Percentiles rank a stretch among this genome's conserved stretches.
Conservation (phyloP, 2,113 vertebrate species). For the Passer domesticus region DNA sequence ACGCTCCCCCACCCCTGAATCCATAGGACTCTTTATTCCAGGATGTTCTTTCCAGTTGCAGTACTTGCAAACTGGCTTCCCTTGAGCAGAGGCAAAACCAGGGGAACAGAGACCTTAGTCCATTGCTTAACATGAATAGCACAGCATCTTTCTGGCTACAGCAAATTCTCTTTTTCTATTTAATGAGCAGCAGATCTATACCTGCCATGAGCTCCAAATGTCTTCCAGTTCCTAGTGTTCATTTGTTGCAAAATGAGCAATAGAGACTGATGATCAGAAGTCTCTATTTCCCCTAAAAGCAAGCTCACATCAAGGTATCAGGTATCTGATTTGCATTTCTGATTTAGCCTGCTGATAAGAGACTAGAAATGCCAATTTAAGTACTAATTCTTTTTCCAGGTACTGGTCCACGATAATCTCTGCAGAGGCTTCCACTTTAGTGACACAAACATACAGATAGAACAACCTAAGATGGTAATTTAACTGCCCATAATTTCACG, state of each 20-base stretch:
- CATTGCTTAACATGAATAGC: not conserved
- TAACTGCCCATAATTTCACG: not conserved
- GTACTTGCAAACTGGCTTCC: not conserved
- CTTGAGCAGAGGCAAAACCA: not conserved
- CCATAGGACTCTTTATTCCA: not conserved
- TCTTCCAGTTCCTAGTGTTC: not conserved
- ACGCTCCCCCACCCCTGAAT: not conserved
- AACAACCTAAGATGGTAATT: conserved; percentile 37
- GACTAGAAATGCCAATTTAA: not conserved
- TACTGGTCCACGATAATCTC: not conserved
- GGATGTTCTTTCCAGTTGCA: not conserved
- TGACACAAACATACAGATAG: not conserved
- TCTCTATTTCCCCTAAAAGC: not conserved
- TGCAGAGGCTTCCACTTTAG: conserved; percentile 2
- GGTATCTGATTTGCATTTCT: not conserved
- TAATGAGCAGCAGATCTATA: not conserved
- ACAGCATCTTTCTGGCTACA: not conserved
- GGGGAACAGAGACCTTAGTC: not conserved
- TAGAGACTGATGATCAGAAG: not conserved
- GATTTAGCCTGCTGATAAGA: not conserved
- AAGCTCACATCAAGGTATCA: not conserved
- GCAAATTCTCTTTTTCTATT: not conserved
- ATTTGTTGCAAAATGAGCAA: not conserved
- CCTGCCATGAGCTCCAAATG: not conserved
- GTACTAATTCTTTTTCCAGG: not conserved